Base-by-base conservation (phyloP, 1,140 invertebrate species). In the Habropoda laboriosa region DNA sequence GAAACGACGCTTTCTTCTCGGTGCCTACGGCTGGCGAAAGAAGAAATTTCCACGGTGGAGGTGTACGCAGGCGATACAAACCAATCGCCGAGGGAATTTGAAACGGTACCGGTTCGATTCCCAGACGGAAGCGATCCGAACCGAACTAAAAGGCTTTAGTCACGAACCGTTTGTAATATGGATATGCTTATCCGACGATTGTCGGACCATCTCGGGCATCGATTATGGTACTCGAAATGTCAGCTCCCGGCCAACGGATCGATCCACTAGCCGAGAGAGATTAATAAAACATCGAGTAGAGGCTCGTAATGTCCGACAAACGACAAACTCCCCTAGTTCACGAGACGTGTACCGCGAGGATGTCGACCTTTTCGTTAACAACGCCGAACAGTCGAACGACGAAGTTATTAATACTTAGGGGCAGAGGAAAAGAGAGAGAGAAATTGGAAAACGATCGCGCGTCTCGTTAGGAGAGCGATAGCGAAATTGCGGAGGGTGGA, bases 121-220 rank as follows among this genome's bases (percentile, higher is more conserved):
- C 79, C 82, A 40, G 57, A 70, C 71, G 82, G 64, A 67, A 27
- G 32, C 73, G 66, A 72, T 67, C 63, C 73, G 24, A 70, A 66
- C 53, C 55, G 35, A 57, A 73, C 45, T 58, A 81, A 78, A 85
- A 35, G 40, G 68, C 57, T 38, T 60, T 24, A 51, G 79, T 85
- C 83, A 85, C 83, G 83, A 85, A 85, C 79, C 79, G 72, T 67
- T 73, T 42, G 61, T 60, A 55, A 68, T 58, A 72, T 18, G 51
- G 24, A n/a, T 61, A 73, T 61, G 57, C 21, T 49, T 72, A 72
- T 45, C 21, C 55, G 38, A 2, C 51, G 35, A 72, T 57, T 72
- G 18, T 21, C 68, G 24, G 24, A 30, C 16, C 63, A 40, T 66
- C 24, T 47, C 13, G 35, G 38, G 4, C 21, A 42, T 63, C 40